These are phyloP conservation scores for Liposcelis brunnea DNA, from an alignment of 2,888 invertebrate genomes.

Conservation along the genomic window DNA sequence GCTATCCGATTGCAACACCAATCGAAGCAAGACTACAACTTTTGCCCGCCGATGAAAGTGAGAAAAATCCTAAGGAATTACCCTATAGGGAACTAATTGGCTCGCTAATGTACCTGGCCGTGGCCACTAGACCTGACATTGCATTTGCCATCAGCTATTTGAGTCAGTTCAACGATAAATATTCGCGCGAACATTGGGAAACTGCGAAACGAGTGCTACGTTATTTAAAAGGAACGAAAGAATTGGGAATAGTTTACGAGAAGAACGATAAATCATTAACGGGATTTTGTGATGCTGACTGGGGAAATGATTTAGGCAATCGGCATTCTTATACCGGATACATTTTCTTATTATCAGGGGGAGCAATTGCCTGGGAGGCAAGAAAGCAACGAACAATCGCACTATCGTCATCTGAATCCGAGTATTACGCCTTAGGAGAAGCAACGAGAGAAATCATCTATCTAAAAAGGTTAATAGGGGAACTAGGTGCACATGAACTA, in stretches of 20 bases:
- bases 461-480: neutral
- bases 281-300: slow-evolving; percentile 1
- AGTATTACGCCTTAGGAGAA: neutral
- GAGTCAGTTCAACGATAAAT: neutral
- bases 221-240: neutral
- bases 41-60: neutral
- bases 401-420: slow-evolving; percentile 1
- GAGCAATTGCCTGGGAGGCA: neutral
- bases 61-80: neutral
- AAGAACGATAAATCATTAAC: neutral
- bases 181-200: neutral
- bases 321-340: too few species aligned
- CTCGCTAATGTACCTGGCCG: neutral
- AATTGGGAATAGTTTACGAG: neutral
- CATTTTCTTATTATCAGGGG: too few species aligned
- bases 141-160: neutral
- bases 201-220: slow-evolving; percentile 1
- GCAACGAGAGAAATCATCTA: slow-evolving; percentile 3
- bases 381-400: slow-evolving; percentile 1
- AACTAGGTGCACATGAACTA: too few species aligned
- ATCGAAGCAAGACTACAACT: neutral
- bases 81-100: slow-evolving; percentile 6
- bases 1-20: slow-evolving; percentile 16
- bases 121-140: neutral
- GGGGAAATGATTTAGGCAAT: neutral